These are phyloP conservation scores for Diplodus sargus DNA, from an alignment of 2,797 vertebrate species.

Conservation along the genomic window DNA sequence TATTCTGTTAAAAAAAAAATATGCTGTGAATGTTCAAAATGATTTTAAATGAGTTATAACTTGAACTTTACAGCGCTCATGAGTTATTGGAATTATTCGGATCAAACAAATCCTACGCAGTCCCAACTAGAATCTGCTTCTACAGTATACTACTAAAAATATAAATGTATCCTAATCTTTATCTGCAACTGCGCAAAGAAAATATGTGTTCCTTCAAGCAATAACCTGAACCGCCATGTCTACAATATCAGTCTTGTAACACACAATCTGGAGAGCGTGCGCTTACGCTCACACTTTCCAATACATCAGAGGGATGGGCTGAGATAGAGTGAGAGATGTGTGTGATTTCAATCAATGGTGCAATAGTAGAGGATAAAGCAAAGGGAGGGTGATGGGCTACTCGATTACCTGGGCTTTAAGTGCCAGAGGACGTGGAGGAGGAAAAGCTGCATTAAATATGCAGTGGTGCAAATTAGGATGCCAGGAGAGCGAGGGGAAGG, in stretches of 20 bases:
- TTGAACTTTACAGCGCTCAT: too few species aligned
- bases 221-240: slow-evolving; percentile 5
- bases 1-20: too few species aligned
- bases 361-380: slow-evolving; percentile 20
- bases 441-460: slow-evolving; percentile 77
- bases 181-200: too few species aligned
- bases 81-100: too few species aligned
- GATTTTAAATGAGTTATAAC: too few species aligned
- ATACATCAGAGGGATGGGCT: background rate
- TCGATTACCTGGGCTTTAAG: slow-evolving; percentile 67
- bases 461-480: slow-evolving; percentile 69
- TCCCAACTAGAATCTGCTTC: too few species aligned
- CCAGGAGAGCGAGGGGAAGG: slow-evolving; percentile 21
- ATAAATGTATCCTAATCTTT: background rate
- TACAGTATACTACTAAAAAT: background rate
- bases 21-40: too few species aligned
- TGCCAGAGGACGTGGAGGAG: slow-evolving; percentile 56
- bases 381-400: slow-evolving; percentile 20
- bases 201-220: background rate
- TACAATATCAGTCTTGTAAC: slow-evolving; percentile 6
- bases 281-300: slow-evolving; percentile 12
- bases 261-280: background rate
- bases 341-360: slow-evolving; percentile 60
- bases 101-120: too few species aligned
- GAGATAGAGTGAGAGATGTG: slow-evolving; percentile 17